phyloP scores from a whole-genome alignment of 1,140 invertebrate species.

The Eulimnadia texana region DNA sequence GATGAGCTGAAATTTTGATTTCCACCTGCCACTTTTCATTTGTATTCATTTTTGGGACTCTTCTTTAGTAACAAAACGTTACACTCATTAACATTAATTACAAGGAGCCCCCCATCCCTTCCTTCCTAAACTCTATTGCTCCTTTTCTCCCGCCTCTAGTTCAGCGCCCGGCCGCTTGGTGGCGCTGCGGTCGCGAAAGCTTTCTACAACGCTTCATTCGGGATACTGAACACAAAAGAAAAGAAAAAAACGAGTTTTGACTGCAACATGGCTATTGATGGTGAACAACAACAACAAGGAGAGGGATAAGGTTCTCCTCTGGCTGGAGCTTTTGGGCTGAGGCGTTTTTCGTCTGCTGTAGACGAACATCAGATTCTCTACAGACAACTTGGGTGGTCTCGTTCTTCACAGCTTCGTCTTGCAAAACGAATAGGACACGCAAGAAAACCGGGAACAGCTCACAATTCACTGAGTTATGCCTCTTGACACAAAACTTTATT shows the following conservation, averaged over 20 bases:
- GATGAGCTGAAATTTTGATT: too few relatives aligned
- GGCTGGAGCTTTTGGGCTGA: too few relatives aligned
- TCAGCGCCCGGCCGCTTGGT: too few relatives aligned
- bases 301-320: not conserved
- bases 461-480: not conserved
- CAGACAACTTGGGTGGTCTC: not conserved
- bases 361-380: not conserved
- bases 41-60: not conserved
- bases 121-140: too few relatives aligned
- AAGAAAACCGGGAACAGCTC: not conserved
- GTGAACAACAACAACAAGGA: not conserved
- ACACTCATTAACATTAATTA: not conserved
- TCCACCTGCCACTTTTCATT: not conserved
- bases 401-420: not conserved
- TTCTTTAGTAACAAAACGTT: not conserved
- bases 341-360: not conserved
- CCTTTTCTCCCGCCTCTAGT: too few relatives aligned
- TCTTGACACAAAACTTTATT: not conserved
- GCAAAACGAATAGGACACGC: not conserved
- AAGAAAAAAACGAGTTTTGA: too few relatives aligned
- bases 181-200: too few relatives aligned
- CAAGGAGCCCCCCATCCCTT: too few relatives aligned
- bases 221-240: too few relatives aligned
- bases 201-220: too few relatives aligned
- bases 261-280: too few relatives aligned